phyloP scores from a whole-genome alignment of 2,797 vertebrate species.

The Sebastes flavidus region DNA sequence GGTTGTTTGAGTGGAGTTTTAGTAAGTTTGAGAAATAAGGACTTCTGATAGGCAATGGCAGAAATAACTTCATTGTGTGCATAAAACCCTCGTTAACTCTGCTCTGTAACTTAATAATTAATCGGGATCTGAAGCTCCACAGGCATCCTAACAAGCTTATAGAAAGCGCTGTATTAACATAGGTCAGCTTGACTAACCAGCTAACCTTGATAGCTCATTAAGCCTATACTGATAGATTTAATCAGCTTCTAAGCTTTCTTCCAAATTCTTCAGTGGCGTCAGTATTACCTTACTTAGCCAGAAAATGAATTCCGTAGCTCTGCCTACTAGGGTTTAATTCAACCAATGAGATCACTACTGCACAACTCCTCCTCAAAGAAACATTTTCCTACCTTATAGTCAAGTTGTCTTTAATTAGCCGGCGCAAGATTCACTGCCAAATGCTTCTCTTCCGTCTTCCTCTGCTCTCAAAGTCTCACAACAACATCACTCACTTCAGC shows the following conservation, averaged over 20 bases:
- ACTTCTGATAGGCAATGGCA: not conserved
- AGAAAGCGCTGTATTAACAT: not conserved
- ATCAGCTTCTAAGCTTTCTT: not conserved
- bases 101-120: not conserved
- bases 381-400: constrained; percentile 4
- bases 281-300: constrained; percentile 29
- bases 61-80: not conserved
- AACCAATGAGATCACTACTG: constrained; percentile 41
- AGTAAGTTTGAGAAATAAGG: not conserved
- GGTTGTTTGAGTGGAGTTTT: not conserved
- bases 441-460: not conserved
- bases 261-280: not conserved
- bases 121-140: not conserved
- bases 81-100: not conserved
- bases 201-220: not conserved
- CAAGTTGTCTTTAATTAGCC: constrained; percentile 5
- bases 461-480: not conserved
- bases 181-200: not conserved
- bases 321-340: constrained; percentile 6
- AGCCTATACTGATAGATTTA: not conserved
- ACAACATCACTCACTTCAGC: constrained; percentile 11
- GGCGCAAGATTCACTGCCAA: not conserved
- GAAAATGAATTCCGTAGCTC: constrained; percentile 10
- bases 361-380: not conserved
- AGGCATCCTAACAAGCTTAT: not conserved